Evolutionary conservation across 2,888 invertebrate genomes (phyloP).

Genomic region (Epistrophe grossulariae): DNA sequence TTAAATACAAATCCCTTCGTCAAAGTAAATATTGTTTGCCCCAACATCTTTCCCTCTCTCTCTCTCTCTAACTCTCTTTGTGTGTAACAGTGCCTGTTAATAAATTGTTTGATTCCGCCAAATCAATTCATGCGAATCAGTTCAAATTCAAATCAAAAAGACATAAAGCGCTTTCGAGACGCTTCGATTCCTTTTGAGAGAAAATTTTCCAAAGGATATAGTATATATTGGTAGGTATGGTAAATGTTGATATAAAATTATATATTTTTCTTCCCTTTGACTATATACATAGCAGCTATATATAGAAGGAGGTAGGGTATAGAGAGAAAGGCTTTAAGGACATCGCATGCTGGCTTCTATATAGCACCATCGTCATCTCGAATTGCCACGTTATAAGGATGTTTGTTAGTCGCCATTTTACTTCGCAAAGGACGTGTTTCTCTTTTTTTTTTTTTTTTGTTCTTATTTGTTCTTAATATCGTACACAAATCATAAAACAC

Average conservation of each 20-base stretch:
- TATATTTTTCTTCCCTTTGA: constrained; percentile 56
- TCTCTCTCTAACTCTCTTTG: background rate
- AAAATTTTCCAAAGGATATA: constrained; percentile 18
- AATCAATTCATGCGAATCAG: constrained; percentile 48
- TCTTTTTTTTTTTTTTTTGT: constrained; percentile 15
- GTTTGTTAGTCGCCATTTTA: constrained; percentile 50
- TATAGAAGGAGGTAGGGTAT: background rate
- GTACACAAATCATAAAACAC: constrained; percentile 72
- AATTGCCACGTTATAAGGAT: constrained; percentile 9
- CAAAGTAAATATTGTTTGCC: constrained; percentile 49
- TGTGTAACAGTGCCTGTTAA: background rate
- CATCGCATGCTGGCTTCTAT: background rate
- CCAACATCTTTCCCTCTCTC: background rate
- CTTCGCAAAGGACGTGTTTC: constrained; percentile 28
- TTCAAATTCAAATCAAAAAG: constrained; percentile 70
- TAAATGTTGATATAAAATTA: constrained; percentile 66
- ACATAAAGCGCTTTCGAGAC: constrained; percentile 57
- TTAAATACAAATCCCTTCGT: constrained; percentile 59
- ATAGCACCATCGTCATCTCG: background rate
- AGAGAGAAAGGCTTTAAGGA: constrained; percentile 32
- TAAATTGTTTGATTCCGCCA: constrained; percentile 36
- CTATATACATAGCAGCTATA: background rate
- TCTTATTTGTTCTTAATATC: constrained; percentile 63
- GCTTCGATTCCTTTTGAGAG: constrained; percentile 30
- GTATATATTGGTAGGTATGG: constrained; percentile 50